Evolutionary conservation across 2,113 vertebrate species (phyloP).

Genomic region (Trichomycterus rosablanca): DNA sequence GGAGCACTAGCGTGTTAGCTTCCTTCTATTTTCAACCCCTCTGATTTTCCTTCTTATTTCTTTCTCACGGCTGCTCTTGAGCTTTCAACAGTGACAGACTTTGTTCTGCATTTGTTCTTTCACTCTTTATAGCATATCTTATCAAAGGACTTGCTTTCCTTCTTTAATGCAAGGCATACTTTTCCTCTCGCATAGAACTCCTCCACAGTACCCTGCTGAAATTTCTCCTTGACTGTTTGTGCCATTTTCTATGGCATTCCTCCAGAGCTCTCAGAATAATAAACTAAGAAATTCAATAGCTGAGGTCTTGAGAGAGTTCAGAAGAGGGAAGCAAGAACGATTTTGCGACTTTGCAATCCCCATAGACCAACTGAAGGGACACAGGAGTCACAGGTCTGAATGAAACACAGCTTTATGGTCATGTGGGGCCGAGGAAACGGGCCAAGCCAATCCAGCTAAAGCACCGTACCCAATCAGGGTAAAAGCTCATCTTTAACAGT

Average conservation of each 20-base stretch:
- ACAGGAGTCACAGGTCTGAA: constrained; percentile 34
- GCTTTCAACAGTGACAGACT: constrained; percentile 23
- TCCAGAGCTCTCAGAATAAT: constrained; percentile 32
- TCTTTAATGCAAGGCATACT: constrained; percentile 13
- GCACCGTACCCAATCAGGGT: constrained; percentile 66
- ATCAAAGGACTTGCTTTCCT: constrained; percentile 23
- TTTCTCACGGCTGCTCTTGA: constrained; percentile 13
- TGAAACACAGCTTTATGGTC: constrained; percentile 51
- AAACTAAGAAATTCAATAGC: constrained; percentile 21
- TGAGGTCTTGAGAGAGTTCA: constrained; percentile 17
- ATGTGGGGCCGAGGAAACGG: constrained; percentile 27
- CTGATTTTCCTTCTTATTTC: too few species aligned
- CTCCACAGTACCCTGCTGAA: constrained; percentile 12
- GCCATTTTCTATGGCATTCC: constrained; percentile 7
- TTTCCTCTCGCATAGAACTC: constrained; percentile 20
- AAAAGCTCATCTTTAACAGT: constrained; percentile 61
- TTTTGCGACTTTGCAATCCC: constrained; percentile 10
- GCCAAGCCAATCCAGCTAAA: constrained; percentile 50
- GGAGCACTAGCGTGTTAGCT: background rate
- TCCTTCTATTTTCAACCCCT: too few species aligned
- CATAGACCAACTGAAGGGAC: constrained; percentile 31
- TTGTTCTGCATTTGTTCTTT: constrained; percentile 5
- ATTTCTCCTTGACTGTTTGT: constrained; percentile 18
- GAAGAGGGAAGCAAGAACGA: background rate
- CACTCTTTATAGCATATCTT: constrained; percentile 19